phyloP scores from a whole-genome alignment of 2,113 vertebrate genomes.

The Electrona antarctica region DNA sequence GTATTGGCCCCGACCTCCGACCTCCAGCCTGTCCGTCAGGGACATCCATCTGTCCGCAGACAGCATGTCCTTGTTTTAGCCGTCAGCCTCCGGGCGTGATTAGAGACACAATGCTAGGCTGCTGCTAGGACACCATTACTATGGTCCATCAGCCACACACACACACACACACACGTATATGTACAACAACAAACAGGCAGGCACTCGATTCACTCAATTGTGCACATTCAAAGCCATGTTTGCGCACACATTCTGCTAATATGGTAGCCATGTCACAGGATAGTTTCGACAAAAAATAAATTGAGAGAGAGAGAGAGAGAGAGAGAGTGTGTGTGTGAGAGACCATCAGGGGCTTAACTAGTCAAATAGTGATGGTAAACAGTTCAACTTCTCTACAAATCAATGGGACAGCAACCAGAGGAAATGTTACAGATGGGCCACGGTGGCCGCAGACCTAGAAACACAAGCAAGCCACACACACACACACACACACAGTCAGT shows the following conservation, averaged over 20 bases:
- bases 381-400: conserved; percentile 43
- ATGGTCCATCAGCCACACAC: neutral
- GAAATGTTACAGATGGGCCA: conserved; percentile 67
- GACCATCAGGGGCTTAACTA: conserved; percentile 36
- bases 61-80: neutral
- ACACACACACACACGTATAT: neutral
- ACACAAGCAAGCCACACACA: conserved; percentile 12
- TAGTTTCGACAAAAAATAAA: no score
- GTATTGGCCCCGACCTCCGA: neutral
- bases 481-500: conserved; percentile 43
- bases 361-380: conserved; percentile 67
- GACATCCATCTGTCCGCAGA: neutral
- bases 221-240: no score
- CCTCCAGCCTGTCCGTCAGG: neutral
- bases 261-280: neutral
- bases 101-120: neutral
- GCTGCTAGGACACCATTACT: conserved; percentile 22
- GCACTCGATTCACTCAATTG: neutral
- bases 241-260: neutral
- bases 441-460: conserved; percentile 59
- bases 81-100: neutral
- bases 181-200: neutral
- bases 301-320: no score
- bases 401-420: conserved; percentile 72
- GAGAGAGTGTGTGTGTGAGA: neutral